Evolutionary conservation across 2,113 vertebrate species (phyloP).

Genomic region (Platichthys stellatus): DNA sequence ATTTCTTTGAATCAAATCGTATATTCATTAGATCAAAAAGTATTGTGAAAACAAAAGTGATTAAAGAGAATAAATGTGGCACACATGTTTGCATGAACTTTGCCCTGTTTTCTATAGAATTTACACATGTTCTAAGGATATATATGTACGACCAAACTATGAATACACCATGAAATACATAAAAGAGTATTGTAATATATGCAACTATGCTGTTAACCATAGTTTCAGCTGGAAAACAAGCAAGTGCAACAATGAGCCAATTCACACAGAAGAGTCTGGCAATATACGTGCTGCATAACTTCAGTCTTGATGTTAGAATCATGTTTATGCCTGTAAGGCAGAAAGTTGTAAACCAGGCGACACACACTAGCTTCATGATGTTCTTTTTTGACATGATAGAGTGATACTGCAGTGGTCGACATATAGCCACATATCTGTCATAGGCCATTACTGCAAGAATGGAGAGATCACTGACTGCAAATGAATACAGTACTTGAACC

Average conservation of each 20-base stretch:
- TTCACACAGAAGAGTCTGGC: slow-evolving; percentile 47
- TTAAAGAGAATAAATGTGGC: slow-evolving; percentile 2
- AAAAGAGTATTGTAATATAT: not conserved
- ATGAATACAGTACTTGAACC: not conserved
- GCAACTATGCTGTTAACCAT: not conserved
- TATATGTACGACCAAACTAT: not conserved
- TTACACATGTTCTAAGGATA: not conserved
- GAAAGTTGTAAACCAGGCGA: slow-evolving; percentile 34
- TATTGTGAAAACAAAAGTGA: not conserved
- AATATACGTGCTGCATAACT: slow-evolving; percentile 38
- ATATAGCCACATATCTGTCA: slow-evolving; percentile 15
- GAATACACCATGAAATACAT: not conserved
- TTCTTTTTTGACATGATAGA: slow-evolving; percentile 39
- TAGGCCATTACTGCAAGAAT: slow-evolving; percentile 6
- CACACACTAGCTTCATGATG: not conserved
- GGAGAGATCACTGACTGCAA: not conserved
- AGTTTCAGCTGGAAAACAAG: slow-evolving; percentile 36
- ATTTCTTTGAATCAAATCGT: not conserved
- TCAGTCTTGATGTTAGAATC: slow-evolving; percentile 19
- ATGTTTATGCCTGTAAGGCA: slow-evolving; percentile 8
- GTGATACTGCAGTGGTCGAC: slow-evolving; percentile 10
- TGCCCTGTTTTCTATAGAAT: not conserved
- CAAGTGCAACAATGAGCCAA: slow-evolving; percentile 45
- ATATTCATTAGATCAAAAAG: slow-evolving; percentile 2
- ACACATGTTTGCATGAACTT: slow-evolving; percentile 21